Conservation (phyloP, 2,113 vertebrate species). For the Microcebus lehilahytsara region DNA sequence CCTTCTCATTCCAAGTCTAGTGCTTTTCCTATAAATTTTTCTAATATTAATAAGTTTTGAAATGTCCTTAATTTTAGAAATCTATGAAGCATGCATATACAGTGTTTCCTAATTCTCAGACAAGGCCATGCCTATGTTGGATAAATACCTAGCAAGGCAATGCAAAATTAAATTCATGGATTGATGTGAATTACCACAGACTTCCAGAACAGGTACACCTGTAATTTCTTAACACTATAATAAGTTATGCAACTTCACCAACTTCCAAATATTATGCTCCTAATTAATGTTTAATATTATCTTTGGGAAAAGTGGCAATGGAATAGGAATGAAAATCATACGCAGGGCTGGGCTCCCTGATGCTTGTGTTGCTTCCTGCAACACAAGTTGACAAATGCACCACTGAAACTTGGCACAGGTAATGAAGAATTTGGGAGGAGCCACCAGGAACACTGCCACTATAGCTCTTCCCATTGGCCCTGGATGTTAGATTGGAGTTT, state of each 20-base stretch:
- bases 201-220: background rate
- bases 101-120: background rate
- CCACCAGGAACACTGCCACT: accelerated
- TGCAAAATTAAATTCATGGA: background rate
- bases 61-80: background rate
- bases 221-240: background rate
- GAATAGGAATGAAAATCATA: background rate
- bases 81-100: background rate
- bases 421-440: background rate
- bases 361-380: background rate
- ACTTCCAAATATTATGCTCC: background rate
- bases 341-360: background rate
- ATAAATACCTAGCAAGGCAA: background rate
- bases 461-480: background rate
- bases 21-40: background rate
- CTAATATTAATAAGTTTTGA: background rate
- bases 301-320: background rate
- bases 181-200: background rate
- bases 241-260: background rate
- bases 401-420: constrained; percentile 38
- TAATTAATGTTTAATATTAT: background rate
- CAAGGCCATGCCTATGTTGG: background rate
- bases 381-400: background rate
- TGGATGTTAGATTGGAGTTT: background rate
- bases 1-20: background rate